These are phyloP conservation scores for Pyrgilauda ruficollis DNA, from an alignment of 2,113 vertebrate species.

Conservation along the genomic window DNA sequence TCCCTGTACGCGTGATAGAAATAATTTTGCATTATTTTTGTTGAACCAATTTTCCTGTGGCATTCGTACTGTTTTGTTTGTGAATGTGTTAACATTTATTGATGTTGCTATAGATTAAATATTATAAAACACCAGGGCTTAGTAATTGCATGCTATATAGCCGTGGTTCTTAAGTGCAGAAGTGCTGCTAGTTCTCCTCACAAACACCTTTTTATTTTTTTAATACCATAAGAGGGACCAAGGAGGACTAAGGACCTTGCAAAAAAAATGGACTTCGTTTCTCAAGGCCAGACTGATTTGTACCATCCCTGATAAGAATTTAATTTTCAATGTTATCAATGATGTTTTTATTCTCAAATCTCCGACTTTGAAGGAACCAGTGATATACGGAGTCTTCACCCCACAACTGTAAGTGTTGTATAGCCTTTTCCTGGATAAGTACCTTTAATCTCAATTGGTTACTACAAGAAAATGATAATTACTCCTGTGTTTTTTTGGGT, in stretches of 20 bases:
- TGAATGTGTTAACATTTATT: not conserved
- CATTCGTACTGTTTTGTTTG: not conserved
- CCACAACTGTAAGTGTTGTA: slow-evolving; percentile 88
- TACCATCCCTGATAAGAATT: slow-evolving; percentile 88
- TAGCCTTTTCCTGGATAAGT: not conserved
- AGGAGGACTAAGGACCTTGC: slow-evolving; percentile 90
- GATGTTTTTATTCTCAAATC: slow-evolving; percentile 89
- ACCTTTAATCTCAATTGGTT: not conserved
- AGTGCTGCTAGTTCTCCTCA: not conserved
- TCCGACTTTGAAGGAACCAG: slow-evolving; percentile 76
- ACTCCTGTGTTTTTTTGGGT: not conserved
- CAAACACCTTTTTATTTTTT: not conserved
- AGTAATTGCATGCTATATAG: not conserved
- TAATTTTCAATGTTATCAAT: slow-evolving; percentile 94
- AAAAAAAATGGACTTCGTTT: slow-evolving; percentile 98
- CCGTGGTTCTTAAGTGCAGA: not conserved
- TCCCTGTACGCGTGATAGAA: not conserved
- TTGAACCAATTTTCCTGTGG: not conserved
- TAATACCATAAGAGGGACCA: slow-evolving; percentile 83
- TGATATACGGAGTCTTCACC: slow-evolving; percentile 92
- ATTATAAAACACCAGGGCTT: not conserved
- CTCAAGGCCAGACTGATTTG: slow-evolving; percentile 94
- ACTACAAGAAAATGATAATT: not conserved
- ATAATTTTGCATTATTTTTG: not conserved
- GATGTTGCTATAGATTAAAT: not conserved